These are phyloP conservation scores for Ceyx cyanopectus DNA, from an alignment of 2,113 vertebrate genomes.

Conservation along the genomic window DNA sequence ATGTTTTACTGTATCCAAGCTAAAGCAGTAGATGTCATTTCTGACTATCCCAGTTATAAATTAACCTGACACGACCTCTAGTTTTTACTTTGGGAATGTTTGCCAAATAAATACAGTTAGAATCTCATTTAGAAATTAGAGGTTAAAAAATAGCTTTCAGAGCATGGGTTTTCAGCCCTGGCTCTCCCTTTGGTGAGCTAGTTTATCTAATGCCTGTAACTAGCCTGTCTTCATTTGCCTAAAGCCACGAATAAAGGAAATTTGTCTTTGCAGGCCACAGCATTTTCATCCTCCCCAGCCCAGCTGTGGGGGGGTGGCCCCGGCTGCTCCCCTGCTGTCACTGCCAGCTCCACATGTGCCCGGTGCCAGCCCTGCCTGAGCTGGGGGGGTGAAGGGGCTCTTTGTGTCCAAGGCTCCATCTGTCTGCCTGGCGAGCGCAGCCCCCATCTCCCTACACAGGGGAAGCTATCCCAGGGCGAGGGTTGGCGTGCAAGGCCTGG, in stretches of 20 bases:
- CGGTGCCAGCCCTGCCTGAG: background rate
- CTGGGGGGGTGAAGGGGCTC: background rate
- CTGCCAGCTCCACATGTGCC: background rate
- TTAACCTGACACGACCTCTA: constrained; percentile 41
- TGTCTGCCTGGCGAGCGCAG: background rate
- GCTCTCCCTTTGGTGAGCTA: background rate
- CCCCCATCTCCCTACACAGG: accelerated
- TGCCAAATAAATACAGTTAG: constrained; percentile 13
- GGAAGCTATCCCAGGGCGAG: background rate
- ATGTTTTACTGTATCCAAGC: background rate
- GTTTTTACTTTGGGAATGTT: constrained; percentile 8
- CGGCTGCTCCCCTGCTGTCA: background rate
- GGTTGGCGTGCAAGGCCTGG: accelerated
- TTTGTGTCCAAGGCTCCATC: constrained; percentile 15
- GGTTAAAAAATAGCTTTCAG: background rate
- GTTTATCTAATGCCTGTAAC: background rate
- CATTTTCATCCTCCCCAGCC: accelerated
- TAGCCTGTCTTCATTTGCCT: background rate
- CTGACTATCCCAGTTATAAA: constrained; percentile 37
- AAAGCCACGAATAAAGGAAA: background rate
- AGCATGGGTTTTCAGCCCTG: background rate
- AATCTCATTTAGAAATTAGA: constrained; percentile 6
- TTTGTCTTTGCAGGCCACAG: background rate
- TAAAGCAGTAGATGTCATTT: background rate
- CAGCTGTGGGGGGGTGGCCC: background rate